These are phyloP conservation scores for Exephanes ischioxanthus DNA, from an alignment of 2,888 invertebrate species.

Conservation along the genomic window DNA sequence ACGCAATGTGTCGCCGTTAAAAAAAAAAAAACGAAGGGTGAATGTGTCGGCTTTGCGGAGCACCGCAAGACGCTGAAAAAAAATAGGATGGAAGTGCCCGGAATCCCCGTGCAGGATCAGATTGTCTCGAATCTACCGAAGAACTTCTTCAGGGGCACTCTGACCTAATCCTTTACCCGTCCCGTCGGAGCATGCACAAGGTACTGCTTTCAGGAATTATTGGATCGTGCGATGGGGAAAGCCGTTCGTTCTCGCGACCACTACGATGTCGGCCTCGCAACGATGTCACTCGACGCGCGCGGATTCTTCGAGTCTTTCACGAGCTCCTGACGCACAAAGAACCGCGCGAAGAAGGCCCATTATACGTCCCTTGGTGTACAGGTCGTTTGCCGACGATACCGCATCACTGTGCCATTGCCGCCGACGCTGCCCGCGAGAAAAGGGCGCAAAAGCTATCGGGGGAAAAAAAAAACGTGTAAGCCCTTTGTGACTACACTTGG, in stretches of 20 bases:
- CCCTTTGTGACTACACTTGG: constrained; percentile 61
- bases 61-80: constrained; percentile 45
- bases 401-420: constrained; percentile 22
- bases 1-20: neutral
- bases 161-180: constrained; percentile 23
- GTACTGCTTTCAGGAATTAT: constrained; percentile 64
- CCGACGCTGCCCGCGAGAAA: constrained; percentile 38
- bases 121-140: constrained; percentile 40
- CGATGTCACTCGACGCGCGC: constrained; percentile 78
- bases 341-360: constrained; percentile 75
- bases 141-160: constrained; percentile 56
- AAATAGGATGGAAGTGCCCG: constrained; percentile 8
- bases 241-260: neutral
- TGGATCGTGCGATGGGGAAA: constrained; percentile 59
- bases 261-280: constrained; percentile 71
- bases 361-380: constrained; percentile 69
- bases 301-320: constrained; percentile 76
- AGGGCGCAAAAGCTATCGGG: constrained; percentile 55
- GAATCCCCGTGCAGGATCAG: neutral
- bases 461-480: constrained; percentile 70
- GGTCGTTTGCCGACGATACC: constrained; percentile 55
- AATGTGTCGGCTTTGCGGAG: constrained; percentile 54
- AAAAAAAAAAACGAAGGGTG: constrained; percentile 31
- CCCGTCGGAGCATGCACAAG: constrained; percentile 26
- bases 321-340: constrained; percentile 76